Evolutionary conservation across 2,888 invertebrate species (phyloP).

Genomic region (Galeopsomyia nigrocyanea): DNA sequence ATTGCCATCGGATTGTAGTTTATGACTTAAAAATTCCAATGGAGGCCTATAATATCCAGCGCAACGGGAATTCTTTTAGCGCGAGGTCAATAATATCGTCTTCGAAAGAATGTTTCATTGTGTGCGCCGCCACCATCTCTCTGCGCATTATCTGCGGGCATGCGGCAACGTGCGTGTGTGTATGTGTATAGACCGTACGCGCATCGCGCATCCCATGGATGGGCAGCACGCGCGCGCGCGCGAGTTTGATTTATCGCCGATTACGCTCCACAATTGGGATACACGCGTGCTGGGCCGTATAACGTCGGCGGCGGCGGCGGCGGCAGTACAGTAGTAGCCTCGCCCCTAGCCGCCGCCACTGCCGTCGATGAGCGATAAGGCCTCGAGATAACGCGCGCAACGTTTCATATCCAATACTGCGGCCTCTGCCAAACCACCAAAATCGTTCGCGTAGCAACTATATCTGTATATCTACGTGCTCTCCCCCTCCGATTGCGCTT

Average conservation of each 20-base stretch:
- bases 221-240: background rate
- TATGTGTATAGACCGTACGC: too few species aligned
- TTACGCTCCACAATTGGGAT: constrained; percentile 63
- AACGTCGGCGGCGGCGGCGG: constrained; percentile 45
- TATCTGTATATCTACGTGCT: too few species aligned
- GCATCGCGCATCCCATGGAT: too few species aligned
- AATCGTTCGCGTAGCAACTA: constrained; percentile 8
- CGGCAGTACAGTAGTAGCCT: constrained; percentile 32
- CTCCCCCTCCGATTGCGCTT: constrained; percentile 20
- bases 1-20: too few species aligned
- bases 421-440: constrained; percentile 23
- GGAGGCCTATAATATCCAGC: too few species aligned
- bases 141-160: too few species aligned
- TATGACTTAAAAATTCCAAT: too few species aligned
- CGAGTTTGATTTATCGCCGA: constrained; percentile 63
- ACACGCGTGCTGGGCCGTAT: constrained; percentile 46
- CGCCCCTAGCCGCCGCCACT: constrained; percentile 41
- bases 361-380: constrained; percentile 31
- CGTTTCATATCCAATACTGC: background rate
- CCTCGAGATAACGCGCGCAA: constrained; percentile 12
- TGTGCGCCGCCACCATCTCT: too few species aligned
- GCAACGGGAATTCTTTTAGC: too few species aligned
- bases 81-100: too few species aligned
- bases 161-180: too few species aligned
- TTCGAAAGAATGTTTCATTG: too few species aligned